Base-by-base conservation (phyloP, 1,140 invertebrate genomes). In the Drosophila tristis region DNA sequence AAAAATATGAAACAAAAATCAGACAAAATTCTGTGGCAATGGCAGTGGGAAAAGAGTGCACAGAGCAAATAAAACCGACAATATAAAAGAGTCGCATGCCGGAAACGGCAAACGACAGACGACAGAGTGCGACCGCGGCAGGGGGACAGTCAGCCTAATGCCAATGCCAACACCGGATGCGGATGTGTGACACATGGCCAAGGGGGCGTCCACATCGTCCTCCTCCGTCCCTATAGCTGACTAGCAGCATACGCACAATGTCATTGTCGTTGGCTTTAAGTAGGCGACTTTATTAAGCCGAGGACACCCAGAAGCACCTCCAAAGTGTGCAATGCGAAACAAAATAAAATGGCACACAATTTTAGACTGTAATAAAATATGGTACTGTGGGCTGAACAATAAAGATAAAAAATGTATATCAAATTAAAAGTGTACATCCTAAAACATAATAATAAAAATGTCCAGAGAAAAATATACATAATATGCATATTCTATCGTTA, bases 241-340 rank as follows among this genome's bases (percentile, higher is more conserved):
- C 72, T 76, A 64, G 74, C 57, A 76, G 31, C 64, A 65, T 65
- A 66, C 59, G 60, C 65, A 66, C 67, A 70, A 60, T 68, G 81
- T 84, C 66, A 89, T 87, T 89, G 84, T 89, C 79, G 72, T 78
- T 72, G 47, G 72, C 66, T 78, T 79, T 89, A 90, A 87, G 84
- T 84, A 89, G 79, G 75, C 67, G 85, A 87, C 80, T 89, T 87
- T 84, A 87, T 89, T 87, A 87, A 89, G 84, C 72, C 85, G 79
- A 89, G 72, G 75, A 87, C 78, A 67, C 56, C 48, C 56, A 58
- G 42, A 49, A 45, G 57, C 49, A 71, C 64, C 67, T 49, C n/a
- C 15, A 51, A 55, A 61, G 74, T 76, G 55, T 49, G 44, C 65
- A 62, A 29, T 42, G 53, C 53, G 45, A 74, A 56, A 59, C 43